These are phyloP conservation scores for Candidula unifasciata DNA, from an alignment of 2,888 invertebrate species.

Conservation along the genomic window DNA sequence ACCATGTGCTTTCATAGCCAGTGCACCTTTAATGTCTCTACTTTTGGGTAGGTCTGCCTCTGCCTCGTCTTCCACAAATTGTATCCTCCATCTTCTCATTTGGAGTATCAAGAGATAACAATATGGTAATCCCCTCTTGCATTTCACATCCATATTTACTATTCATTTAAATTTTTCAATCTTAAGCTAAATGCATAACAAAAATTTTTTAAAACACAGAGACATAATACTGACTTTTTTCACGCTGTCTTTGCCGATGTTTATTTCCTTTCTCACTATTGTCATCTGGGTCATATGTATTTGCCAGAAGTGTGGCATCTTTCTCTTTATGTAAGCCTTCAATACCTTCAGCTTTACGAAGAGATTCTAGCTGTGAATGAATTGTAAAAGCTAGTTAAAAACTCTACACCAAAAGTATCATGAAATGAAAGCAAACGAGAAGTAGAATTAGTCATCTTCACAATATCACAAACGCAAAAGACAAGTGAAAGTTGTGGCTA, in stretches of 20 bases:
- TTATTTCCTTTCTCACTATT: constrained; percentile 74
- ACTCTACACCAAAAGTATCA: neutral
- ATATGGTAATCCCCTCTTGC: no score
- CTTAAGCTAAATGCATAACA: neutral
- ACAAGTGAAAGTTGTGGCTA: no score
- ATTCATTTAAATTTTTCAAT: neutral
- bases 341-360: constrained; percentile 68
- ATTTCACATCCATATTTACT: no score
- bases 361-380: constrained; percentile 63
- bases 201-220: neutral
- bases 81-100: no score
- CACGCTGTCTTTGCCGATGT: constrained; percentile 61
- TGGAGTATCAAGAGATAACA: no score
- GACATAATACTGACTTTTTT: constrained; percentile 33
- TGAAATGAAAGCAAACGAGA: no score
- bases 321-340: constrained; percentile 69
- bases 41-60: no score
- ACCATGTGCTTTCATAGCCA: no score
- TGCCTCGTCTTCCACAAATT: no score
- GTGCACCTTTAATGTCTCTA: no score
- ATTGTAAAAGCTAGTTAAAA: neutral
- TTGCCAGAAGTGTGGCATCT: constrained; percentile 70
- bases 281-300: constrained; percentile 74
- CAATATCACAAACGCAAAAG: no score
- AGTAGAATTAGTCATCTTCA: no score